Evolutionary conservation across 2,888 invertebrate genomes (phyloP).

Genomic region (Aspidapion aeneum): DNA sequence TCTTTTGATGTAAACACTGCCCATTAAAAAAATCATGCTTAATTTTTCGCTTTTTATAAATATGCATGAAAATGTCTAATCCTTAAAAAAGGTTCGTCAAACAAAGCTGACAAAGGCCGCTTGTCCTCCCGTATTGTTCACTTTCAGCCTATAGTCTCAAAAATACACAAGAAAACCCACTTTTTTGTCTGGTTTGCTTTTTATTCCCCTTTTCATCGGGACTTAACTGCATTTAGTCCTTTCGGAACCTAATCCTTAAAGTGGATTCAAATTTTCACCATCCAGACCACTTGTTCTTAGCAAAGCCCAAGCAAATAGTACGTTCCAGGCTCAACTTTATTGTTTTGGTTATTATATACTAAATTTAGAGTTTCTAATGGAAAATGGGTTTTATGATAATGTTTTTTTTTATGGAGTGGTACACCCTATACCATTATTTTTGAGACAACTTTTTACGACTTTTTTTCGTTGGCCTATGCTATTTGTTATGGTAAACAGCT

Average conservation of each 20-base stretch:
- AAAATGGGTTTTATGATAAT: no score
- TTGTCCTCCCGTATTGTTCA: not conserved
- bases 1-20: no score
- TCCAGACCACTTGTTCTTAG: conserved; percentile 27
- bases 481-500: no score
- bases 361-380: no score
- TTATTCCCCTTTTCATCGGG: not conserved
- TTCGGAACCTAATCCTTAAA: conserved; percentile 44
- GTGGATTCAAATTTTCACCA: conserved; percentile 46
- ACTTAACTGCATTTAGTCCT: conserved; percentile 21
- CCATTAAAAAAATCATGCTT: no score
- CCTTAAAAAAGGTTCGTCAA: not conserved
- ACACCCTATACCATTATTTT: no score
- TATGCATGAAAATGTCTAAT: not conserved
- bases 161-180: not conserved
- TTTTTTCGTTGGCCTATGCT: no score
- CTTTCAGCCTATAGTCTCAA: no score
- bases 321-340: not conserved
- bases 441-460: no score
- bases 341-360: no score
- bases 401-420: no score
- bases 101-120: not conserved
- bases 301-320: conserved; percentile 16
- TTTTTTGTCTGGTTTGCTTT: not conserved
- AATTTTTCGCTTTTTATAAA: not conserved